A percentile compares a stretch with the other conserved stretches of the same genome.
phyloP scores from a whole-genome alignment of 30 jellyfish, hydroid and myxozoan species.

The Turritopsis rubra region DNA sequence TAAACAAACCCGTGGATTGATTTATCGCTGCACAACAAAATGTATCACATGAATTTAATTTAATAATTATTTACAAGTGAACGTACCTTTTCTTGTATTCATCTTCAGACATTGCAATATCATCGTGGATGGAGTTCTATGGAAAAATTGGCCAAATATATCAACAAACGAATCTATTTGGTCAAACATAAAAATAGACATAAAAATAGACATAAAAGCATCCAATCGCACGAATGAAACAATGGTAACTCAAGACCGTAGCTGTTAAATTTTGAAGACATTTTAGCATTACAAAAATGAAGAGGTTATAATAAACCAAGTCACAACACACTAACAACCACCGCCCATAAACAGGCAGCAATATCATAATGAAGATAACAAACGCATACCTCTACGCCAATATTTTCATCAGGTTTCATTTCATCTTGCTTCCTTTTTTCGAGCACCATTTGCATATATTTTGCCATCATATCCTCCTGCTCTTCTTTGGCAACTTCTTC shows the following conservation, averaged over 20 bases:
- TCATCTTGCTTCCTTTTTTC: background rate
- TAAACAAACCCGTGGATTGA: too few species aligned
- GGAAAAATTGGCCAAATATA: background rate
- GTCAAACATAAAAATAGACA: too few species aligned
- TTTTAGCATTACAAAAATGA: too few species aligned
- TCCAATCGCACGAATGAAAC: too few species aligned
- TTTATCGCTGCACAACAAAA: too few species aligned
- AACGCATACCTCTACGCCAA: background rate
- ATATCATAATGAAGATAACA: background rate
- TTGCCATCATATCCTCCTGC: background rate
- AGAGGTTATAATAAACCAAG: too few species aligned
- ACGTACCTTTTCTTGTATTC: background rate
- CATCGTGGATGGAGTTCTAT: background rate
- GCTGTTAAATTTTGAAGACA: too few species aligned
- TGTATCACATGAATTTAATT: background rate
- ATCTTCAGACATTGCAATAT: background rate
- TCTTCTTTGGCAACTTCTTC: background rate
- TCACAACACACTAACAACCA: too few species aligned
- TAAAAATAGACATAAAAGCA: too few species aligned
- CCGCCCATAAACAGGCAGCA: too few species aligned
- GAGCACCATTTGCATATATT: constrained; percentile 1
- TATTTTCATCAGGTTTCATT: background rate
- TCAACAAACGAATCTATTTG: background rate
- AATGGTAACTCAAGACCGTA: too few species aligned
- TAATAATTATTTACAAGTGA: background rate